Percentiles rank a stretch among this genome's conserved stretches.
These are phyloP conservation scores for Mustela lutreola DNA, from an alignment of 2,113 vertebrate genomes.

Conservation along the genomic window DNA sequence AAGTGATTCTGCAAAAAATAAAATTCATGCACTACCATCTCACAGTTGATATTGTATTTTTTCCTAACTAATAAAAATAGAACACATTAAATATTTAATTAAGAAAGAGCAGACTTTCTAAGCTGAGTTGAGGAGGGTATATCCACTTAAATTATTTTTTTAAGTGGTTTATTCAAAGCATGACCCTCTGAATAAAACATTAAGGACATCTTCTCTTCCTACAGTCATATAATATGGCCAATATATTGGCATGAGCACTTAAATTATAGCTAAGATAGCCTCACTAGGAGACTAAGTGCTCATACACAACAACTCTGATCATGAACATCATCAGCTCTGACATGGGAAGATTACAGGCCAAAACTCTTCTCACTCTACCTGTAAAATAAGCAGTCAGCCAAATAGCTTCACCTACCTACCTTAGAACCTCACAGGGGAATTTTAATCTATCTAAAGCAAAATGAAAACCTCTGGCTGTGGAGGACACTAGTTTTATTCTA, in stretches of 20 bases:
- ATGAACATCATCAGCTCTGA: neutral
- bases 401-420: neutral
- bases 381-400: conserved; percentile 7
- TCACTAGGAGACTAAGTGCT: neutral
- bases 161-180: neutral
- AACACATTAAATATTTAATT: conserved; percentile 34
- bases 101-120: neutral
- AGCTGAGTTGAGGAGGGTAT: neutral
- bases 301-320: neutral
- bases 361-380: neutral
- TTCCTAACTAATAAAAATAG: conserved; percentile 42
- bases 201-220: neutral
- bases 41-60: neutral
- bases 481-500: conserved; percentile 20
- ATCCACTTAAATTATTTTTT: conserved; percentile 32
- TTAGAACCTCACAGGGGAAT: neutral
- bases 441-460: conserved; percentile 61
- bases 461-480: neutral
- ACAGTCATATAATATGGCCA: neutral
- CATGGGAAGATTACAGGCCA: neutral
- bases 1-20: neutral
- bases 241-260: neutral
- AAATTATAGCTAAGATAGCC: neutral
- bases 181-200: conserved; percentile 8
- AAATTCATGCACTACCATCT: neutral